Evolutionary conservation across 2,888 invertebrate genomes (phyloP), one percentile per base, ranked within the genome.

Genomic region (Trissolcus brochymenae): DNA sequence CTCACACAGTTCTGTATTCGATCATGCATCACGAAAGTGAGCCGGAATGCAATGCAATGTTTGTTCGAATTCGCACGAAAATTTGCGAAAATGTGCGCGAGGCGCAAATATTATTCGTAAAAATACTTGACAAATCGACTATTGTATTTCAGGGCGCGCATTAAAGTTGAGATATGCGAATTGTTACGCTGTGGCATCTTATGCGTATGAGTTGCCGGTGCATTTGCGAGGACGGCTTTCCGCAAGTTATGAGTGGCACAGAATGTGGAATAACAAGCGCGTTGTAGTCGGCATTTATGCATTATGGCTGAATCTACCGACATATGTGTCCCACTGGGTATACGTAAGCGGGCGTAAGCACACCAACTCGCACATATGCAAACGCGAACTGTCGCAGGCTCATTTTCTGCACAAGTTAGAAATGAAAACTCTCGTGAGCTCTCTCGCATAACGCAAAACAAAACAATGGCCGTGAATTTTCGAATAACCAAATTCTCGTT

Each of bases 221-320:
- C 70, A 78, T 78, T 78, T 70, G 73, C 62, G 66, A 64, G 70
- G 60, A 77, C 64, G 73, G 68, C 65, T 77, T 77, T 77, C 68
- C 73, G 68, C 73, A 70, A 74, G 78, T 74, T 78, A 74, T 59
- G 72, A 71, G 67, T 72, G 67, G 75, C 72, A 75, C 75, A 79
- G 78, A 76, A 79, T 79, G 75, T 68, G 75, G 78, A 78, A 78
- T 78, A 78, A 75, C 72, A 78, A 78, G 75, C 74, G 60, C 71
- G 74, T 75, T 75, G 78, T 75, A 75, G 72, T 78, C 75, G 72
- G 75, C 75, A 78, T 78, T 78, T 78, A 75, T 78, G 78, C 75
- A 78, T 78, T 78, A 75, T 68, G 75, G 64, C 67, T 72, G 75
- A 72, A 78, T 78, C 75, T 78, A 60, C 72, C 68, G 71, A 71